These are phyloP conservation scores for Trimorus sp. DNA, from an alignment of 2,888 invertebrate species.

Conservation along the genomic window DNA sequence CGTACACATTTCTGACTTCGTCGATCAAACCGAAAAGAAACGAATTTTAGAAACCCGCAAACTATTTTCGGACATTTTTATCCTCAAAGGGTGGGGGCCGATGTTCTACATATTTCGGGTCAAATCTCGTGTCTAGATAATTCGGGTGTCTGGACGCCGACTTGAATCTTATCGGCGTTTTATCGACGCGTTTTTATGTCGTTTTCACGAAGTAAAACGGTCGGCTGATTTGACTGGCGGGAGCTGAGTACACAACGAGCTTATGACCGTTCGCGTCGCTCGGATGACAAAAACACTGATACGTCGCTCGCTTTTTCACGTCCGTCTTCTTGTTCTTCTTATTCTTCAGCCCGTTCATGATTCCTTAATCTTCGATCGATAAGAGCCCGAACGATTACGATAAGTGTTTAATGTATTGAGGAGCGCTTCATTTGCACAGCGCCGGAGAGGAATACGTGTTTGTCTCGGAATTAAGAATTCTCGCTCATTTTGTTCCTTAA, in stretches of 20 bases:
- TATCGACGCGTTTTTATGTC: conserved; percentile 36
- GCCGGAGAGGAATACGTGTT: conserved; percentile 16
- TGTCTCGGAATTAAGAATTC: conserved; percentile 36
- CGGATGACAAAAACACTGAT: conserved; percentile 39
- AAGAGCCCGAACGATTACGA: conserved; percentile 50
- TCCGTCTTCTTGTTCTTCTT: background rate
- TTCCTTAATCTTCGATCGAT: conserved; percentile 57
- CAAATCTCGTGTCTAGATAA: conserved; percentile 57
- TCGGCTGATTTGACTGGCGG: conserved; percentile 40
- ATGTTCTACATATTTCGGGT: conserved; percentile 53
- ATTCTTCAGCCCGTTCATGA: conserved; percentile 27
- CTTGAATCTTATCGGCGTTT: conserved; percentile 56
- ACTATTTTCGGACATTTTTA: too few relatives aligned
- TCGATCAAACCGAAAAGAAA: background rate
- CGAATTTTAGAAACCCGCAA: background rate
- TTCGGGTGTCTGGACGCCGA: conserved; percentile 51
- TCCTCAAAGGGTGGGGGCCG: too few relatives aligned
- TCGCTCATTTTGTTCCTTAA: conserved; percentile 38
- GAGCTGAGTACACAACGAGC: conserved; percentile 49
- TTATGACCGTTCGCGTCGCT: conserved; percentile 36
- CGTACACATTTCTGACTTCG: background rate
- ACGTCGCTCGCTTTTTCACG: background rate
- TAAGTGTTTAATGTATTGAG: conserved; percentile 39
- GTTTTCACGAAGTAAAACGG: conserved; percentile 32
- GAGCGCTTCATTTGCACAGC: conserved; percentile 38